Evolutionary conservation across 2,888 invertebrate species (phyloP).

Genomic region (Homarus gammarus): DNA sequence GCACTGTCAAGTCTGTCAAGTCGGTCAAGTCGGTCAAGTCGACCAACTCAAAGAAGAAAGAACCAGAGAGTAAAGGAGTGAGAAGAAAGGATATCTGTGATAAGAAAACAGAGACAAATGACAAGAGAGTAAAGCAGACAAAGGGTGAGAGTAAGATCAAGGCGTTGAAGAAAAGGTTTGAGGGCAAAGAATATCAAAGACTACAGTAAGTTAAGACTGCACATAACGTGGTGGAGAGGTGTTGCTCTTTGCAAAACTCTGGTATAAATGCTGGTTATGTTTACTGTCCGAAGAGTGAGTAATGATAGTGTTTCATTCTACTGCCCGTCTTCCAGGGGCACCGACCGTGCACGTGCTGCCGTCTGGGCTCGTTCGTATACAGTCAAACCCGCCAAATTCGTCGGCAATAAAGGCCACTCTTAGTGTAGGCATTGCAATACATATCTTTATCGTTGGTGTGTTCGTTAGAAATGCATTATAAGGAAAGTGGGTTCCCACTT

Average conservation of each 20-base stretch:
- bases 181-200: conserved; percentile 67
- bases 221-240: neutral
- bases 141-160: conserved; percentile 65
- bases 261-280: neutral
- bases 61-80: conserved; percentile 54
- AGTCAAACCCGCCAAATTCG: neutral
- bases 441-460: conserved; percentile 20
- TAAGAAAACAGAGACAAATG: conserved; percentile 44
- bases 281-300: neutral
- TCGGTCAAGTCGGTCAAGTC: conserved; percentile 30
- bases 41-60: conserved; percentile 41
- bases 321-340: neutral
- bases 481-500: neutral
- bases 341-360: neutral
- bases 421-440: conserved; percentile 24
- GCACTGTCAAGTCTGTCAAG: conserved; percentile 26
- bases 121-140: conserved; percentile 39
- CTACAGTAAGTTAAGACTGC: conserved; percentile 56
- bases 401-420: conserved; percentile 17
- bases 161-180: conserved; percentile 66
- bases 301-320: neutral
- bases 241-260: neutral
- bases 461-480: neutral
- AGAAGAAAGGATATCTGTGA: conserved; percentile 63
- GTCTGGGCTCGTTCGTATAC: neutral